phyloP scores from a whole-genome alignment of 2,113 vertebrate genomes.

The Seriola dumerili region DNA sequence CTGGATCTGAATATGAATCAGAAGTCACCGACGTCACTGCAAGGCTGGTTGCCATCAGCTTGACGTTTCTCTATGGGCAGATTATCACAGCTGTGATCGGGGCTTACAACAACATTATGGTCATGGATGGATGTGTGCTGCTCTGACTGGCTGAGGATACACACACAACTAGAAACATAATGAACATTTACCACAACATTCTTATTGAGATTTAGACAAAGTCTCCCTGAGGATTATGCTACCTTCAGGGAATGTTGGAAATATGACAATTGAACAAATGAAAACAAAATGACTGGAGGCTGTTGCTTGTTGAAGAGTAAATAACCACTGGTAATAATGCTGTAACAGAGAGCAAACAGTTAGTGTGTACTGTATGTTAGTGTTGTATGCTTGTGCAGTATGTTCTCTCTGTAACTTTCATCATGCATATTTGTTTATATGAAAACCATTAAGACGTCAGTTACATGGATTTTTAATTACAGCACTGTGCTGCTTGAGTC shows the following conservation, averaged over 20 bases:
- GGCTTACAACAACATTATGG: slow-evolving; percentile 7
- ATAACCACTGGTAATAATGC: too few relatives aligned
- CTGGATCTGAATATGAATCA: slow-evolving; percentile 52
- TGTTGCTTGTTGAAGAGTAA: too few relatives aligned
- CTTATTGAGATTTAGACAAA: not conserved
- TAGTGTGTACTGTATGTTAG: too few relatives aligned
- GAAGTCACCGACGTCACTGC: slow-evolving; percentile 15
- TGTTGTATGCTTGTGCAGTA: too few relatives aligned
- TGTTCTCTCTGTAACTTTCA: too few relatives aligned
- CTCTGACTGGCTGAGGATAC: not conserved
- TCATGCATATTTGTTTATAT: too few relatives aligned
- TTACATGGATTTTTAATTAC: too few relatives aligned
- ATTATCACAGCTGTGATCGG: slow-evolving; percentile 45
- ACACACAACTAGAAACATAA: not conserved
- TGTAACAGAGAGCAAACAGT: not conserved
- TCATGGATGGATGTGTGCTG: not conserved
- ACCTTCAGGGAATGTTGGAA: not conserved
- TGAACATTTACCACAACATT: not conserved
- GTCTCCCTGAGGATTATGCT: not conserved
- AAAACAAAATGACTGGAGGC: not conserved
- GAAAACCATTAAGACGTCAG: too few relatives aligned
- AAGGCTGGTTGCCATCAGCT: slow-evolving; percentile 12
- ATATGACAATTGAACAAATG: not conserved
- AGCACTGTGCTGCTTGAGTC: too few relatives aligned
- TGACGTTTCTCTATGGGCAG: slow-evolving; percentile 22